Evolutionary conservation across 2,797 vertebrate genomes (phyloP).

Genomic region (Anguilla marmorata): DNA sequence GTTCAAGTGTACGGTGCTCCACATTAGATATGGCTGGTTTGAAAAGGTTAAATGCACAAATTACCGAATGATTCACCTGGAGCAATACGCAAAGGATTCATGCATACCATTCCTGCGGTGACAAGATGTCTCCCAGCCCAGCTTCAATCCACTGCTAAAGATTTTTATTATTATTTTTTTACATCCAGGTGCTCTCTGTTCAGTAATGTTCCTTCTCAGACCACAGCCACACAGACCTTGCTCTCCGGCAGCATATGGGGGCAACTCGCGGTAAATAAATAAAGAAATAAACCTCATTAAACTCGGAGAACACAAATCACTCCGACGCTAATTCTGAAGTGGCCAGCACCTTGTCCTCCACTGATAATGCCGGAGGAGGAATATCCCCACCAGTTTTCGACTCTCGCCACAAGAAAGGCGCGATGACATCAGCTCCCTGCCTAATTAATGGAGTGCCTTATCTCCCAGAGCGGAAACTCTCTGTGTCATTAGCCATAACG

Average conservation of each 20-base stretch:
- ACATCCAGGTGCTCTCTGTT: slow-evolving; percentile 5
- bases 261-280: slow-evolving; percentile 21
- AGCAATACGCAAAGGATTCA: not conserved
- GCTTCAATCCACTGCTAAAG: not conserved
- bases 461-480: slow-evolving; percentile 43
- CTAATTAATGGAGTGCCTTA: slow-evolving; percentile 52
- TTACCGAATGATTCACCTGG: slow-evolving; percentile 29
- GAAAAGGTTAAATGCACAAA: slow-evolving; percentile 39
- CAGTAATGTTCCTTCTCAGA: not conserved
- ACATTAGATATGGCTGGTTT: slow-evolving; percentile 34
- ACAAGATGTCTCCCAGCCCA: not conserved
- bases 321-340: slow-evolving; percentile 46
- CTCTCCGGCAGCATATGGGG: not conserved
- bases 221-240: not conserved
- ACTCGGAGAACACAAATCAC: slow-evolving; percentile 35
- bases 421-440: slow-evolving; percentile 41
- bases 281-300: slow-evolving; percentile 39
- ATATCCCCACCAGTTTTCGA: slow-evolving; percentile 32
- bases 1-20: slow-evolving; percentile 20
- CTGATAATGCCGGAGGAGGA: slow-evolving; percentile 35
- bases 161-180: not conserved
- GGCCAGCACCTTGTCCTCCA: slow-evolving; percentile 39
- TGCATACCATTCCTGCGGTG: not conserved
- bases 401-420: slow-evolving; percentile 35
- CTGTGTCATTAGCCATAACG: slow-evolving; percentile 43